Evolutionary conservation across 1,140 invertebrate genomes (phyloP).

Genomic region (Thalassaphorura encarpata): DNA sequence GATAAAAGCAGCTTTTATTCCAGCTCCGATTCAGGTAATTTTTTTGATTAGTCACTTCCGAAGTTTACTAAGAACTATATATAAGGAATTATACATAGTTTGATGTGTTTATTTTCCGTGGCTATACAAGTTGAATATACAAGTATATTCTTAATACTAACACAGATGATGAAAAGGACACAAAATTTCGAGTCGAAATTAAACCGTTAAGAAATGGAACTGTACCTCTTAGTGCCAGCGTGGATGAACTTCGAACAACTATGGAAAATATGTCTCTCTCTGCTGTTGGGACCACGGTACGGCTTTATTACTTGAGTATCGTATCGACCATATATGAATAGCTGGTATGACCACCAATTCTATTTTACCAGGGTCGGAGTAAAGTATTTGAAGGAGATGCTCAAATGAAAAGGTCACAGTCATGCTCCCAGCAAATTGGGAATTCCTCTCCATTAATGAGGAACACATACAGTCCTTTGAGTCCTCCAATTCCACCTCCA

Average conservation of each 20-base stretch:
- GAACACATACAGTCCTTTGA: slow-evolving; percentile 67
- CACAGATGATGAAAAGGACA: slow-evolving; percentile 68
- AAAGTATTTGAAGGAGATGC: slow-evolving; percentile 47
- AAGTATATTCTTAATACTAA: slow-evolving; percentile 20
- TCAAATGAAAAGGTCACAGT: slow-evolving; percentile 64
- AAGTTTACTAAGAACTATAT: too few relatives aligned
- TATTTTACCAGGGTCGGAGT: slow-evolving; percentile 36
- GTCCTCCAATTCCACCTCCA: slow-evolving; percentile 51
- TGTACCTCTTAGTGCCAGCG: slow-evolving; percentile 78
- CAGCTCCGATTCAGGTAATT: slow-evolving; percentile 84
- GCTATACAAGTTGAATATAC: neutral
- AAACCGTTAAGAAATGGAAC: slow-evolving; percentile 82
- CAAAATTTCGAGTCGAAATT: slow-evolving; percentile 88
- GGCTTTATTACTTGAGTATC: slow-evolving; percentile 18
- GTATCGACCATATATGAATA: too few relatives aligned
- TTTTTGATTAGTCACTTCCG: too few relatives aligned
- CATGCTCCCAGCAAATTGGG: slow-evolving; percentile 61
- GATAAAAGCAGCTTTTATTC: slow-evolving; percentile 77
- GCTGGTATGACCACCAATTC: neutral
- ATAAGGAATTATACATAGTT: too few relatives aligned
- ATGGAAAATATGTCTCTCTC: slow-evolving; percentile 83
- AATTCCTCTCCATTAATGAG: slow-evolving; percentile 77
- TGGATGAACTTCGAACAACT: slow-evolving; percentile 84
- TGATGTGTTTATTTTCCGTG: neutral
- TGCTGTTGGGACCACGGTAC: slow-evolving; percentile 54